phyloP scores from a whole-genome alignment of 2,888 invertebrate species.

The Lithophane leautieri region DNA sequence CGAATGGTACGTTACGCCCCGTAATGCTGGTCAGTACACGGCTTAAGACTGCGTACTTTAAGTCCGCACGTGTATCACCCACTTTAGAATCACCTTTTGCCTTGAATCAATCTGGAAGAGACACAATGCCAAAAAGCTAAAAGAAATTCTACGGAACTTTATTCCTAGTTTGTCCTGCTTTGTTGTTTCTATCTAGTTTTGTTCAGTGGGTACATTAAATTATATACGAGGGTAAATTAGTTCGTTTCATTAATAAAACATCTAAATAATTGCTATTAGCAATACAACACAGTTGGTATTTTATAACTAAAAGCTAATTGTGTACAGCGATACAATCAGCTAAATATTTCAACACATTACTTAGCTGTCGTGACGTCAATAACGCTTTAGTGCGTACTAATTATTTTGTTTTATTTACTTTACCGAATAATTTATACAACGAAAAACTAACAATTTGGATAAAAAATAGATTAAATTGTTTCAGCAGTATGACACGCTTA shows the following conservation, averaged over 20 bases:
- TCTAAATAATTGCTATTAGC: constrained; percentile 2
- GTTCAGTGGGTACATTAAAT: not conserved
- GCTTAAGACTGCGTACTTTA: too few species aligned
- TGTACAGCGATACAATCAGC: constrained; percentile 62
- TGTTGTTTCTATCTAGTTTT: not conserved
- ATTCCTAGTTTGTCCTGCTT: not conserved
- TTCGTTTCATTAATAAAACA: constrained; percentile 8
- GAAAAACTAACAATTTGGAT: constrained; percentile 22
- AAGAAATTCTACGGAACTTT: not conserved
- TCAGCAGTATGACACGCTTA: constrained; percentile 44
- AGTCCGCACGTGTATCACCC: too few species aligned
- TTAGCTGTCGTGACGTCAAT: constrained; percentile 39
- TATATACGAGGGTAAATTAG: not conserved
- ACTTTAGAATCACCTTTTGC: not conserved
- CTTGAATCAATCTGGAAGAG: not conserved
- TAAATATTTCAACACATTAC: constrained; percentile 59
- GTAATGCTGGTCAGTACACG: too few species aligned
- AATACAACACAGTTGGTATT: constrained; percentile 32
- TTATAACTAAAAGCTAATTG: constrained; percentile 48
- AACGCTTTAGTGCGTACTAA: constrained; percentile 45
- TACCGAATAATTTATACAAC: constrained; percentile 46
- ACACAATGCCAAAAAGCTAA: not conserved
- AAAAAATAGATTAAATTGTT: constrained; percentile 28
- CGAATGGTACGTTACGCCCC: too few species aligned
- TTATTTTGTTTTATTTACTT: constrained; percentile 52